These are phyloP conservation scores for Catocala nupta DNA, from an alignment of 2,888 invertebrate genomes.

Conservation along the genomic window DNA sequence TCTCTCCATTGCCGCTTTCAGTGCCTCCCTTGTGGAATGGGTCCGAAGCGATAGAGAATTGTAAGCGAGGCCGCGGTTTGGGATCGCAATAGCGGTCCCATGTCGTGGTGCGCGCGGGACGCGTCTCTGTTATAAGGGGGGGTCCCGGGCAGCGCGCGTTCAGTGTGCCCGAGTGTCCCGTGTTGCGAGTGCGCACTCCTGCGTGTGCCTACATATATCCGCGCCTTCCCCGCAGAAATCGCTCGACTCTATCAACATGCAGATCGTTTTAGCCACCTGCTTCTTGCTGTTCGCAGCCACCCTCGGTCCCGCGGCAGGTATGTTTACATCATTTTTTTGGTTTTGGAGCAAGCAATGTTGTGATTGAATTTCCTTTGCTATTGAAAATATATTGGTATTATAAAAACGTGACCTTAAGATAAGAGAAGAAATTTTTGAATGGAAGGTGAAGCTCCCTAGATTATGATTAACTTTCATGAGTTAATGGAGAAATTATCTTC, in stretches of 20 bases:
- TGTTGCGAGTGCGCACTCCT: slow-evolving; percentile 81
- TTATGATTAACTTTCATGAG: too few species aligned
- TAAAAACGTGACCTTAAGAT: neutral
- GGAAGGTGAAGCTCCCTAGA: too few species aligned
- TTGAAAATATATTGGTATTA: neutral
- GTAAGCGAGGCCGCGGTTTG: slow-evolving; percentile 59
- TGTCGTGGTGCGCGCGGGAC: slow-evolving; percentile 80
- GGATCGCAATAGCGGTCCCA: slow-evolving; percentile 63
- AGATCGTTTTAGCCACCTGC: slow-evolving; percentile 85
- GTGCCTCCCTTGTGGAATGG: slow-evolving; percentile 28
- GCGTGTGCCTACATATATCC: slow-evolving; percentile 63
- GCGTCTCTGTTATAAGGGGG: slow-evolving; percentile 84
- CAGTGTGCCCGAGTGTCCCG: slow-evolving; percentile 86
- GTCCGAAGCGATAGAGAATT: slow-evolving; percentile 57
- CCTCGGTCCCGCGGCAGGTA: slow-evolving; percentile 86
- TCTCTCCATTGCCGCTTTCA: slow-evolving; percentile 58
- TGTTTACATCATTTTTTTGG: slow-evolving; percentile 51
- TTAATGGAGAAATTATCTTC: too few species aligned
- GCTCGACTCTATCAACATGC: slow-evolving; percentile 71
- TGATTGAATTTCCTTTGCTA: neutral
- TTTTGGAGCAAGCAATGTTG: slow-evolving; percentile 9
- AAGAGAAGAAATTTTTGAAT: too few species aligned
- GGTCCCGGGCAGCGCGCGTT: slow-evolving; percentile 84
- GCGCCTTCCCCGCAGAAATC: slow-evolving; percentile 59
- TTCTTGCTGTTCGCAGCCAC: slow-evolving; percentile 85